A percentile compares a stretch with the other conserved stretches of the same genome.
phyloP scores from a whole-genome alignment of 2,888 invertebrate genomes.

The Dusona sp. region DNA sequence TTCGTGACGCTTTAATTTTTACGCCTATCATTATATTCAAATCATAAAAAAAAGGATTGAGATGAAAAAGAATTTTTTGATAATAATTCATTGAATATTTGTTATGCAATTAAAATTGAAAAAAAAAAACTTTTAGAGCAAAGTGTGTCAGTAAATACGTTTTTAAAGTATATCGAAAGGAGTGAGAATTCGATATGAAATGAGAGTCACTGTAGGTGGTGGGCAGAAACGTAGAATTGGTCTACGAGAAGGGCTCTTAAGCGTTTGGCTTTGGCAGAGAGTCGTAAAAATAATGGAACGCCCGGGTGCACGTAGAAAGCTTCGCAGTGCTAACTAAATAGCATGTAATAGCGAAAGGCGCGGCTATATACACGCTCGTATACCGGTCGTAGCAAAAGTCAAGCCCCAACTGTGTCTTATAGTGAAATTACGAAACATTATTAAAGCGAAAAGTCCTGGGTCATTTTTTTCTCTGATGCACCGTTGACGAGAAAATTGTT shows the following conservation, averaged over 20 bases:
- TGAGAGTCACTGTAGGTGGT: constrained; percentile 71
- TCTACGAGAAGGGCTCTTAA: constrained; percentile 74
- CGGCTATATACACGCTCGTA: constrained; percentile 55
- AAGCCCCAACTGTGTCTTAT: background rate
- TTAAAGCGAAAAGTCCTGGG: background rate
- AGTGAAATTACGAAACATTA: no score
- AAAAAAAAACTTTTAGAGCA: background rate
- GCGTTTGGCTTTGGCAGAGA: constrained; percentile 80
- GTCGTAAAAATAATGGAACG: constrained; percentile 83
- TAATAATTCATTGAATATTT: background rate
- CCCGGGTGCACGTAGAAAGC: constrained; percentile 74
- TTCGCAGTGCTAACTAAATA: constrained; percentile 78
- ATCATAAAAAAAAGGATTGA: no score
- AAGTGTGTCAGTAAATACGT: background rate
- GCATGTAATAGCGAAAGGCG: constrained; percentile 80
- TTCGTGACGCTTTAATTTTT: no score
- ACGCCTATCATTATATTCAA: no score
- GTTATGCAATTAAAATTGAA: background rate
- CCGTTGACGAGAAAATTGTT: background rate
- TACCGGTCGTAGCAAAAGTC: constrained; percentile 6
- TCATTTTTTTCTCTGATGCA: no score
- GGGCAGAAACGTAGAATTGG: constrained; percentile 73
- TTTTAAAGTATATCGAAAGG: background rate
- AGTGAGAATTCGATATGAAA: constrained; percentile 24
- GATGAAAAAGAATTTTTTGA: background rate